Base-by-base conservation (phyloP, 1,140 invertebrate species). In the Catajapyx aquilonaris region DNA sequence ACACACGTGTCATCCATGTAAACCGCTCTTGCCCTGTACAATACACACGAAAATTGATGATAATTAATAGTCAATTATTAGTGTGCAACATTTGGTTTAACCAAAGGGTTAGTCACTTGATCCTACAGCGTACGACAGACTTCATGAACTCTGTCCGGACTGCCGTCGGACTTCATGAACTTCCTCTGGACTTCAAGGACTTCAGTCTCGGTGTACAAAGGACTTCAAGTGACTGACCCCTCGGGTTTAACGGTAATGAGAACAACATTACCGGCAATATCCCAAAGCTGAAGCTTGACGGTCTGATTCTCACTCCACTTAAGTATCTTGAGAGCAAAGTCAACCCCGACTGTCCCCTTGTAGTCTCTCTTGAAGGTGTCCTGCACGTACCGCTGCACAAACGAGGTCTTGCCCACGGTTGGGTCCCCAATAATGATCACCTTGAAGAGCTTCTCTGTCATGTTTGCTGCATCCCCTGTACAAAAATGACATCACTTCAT, bases 11-110 rank as follows among this genome's bases (percentile, higher is more conserved):
- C 68, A 71, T 69, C 52, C 65, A 69, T 2, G 65, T 67, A 44
- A 69, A 70, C 39, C 68, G 50, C 46, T 70, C 68, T 53, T 71
- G 68, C 34, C 68, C 68, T 60, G n/a, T n/a, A n/a, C n/a, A n/a
- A n/a, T n/a, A n/a, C n/a, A n/a, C n/a, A n/a, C n/a, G n/a, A n/a
- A n/a, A n/a, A n/a, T n/a, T n/a, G n/a, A n/a, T n/a, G n/a, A n/a
- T n/a, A n/a, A n/a, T n/a, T n/a, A n/a, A n/a, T n/a, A n/a, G n/a
- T n/a, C n/a, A n/a, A n/a, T n/a, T n/a, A n/a, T n/a, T n/a, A n/a
- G n/a, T n/a, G n/a, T n/a, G n/a, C n/a, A n/a, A n/a, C n/a, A n/a
- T n/a, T n/a, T n/a, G n/a, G n/a, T n/a, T n/a, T n/a, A n/a, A n/a
- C n/a, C n/a, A n/a, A n/a, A n/a, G n/a, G n/a, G n/a, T n/a, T n/a